These are phyloP conservation scores for Nomia melanderi DNA, from an alignment of 1,140 invertebrate genomes.

Conservation along the genomic window DNA sequence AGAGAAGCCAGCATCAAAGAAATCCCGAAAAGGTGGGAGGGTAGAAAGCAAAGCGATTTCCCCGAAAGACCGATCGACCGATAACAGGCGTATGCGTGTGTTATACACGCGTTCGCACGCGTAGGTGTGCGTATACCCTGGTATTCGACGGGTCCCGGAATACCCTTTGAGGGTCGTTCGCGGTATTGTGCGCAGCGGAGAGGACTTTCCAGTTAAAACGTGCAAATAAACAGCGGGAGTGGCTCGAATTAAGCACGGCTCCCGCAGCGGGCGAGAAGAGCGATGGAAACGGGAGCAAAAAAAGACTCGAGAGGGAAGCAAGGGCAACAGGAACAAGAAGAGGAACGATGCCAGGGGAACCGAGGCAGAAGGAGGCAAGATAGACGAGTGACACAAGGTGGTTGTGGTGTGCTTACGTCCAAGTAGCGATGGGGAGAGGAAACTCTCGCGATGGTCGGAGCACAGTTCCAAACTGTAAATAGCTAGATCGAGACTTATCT, in stretches of 20 bases:
- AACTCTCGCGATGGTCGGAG: not conserved
- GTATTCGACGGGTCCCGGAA: constrained; percentile 39
- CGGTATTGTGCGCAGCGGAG: constrained; percentile 51
- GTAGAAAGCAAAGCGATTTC: too few species aligned
- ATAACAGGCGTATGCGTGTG: constrained; percentile 3
- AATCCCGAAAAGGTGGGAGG: not conserved
- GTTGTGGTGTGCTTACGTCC: constrained; percentile 46
- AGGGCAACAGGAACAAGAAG: constrained; percentile 24
- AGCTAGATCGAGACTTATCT: too few species aligned
- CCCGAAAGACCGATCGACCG: not conserved
- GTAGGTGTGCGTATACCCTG: not conserved
- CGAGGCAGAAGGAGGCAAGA: constrained; percentile 16
- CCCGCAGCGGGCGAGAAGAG: constrained; percentile 32
- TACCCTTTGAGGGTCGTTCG: constrained; percentile 50
- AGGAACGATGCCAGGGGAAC: constrained; percentile 11
- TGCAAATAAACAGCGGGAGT: constrained; percentile 59
- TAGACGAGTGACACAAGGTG: constrained; percentile 63
- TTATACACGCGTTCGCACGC: not conserved
- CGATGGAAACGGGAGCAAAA: constrained; percentile 40
- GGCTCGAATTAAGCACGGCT: constrained; percentile 62
- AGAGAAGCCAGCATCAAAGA: too few species aligned
- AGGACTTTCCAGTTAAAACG: constrained; percentile 62
- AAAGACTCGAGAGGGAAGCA: not conserved
- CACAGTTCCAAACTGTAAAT: not conserved
- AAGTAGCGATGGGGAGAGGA: constrained; percentile 15